Evolutionary conservation across 2,888 invertebrate genomes (phyloP).

Genomic region (Eudasyphora cyanicolor): DNA sequence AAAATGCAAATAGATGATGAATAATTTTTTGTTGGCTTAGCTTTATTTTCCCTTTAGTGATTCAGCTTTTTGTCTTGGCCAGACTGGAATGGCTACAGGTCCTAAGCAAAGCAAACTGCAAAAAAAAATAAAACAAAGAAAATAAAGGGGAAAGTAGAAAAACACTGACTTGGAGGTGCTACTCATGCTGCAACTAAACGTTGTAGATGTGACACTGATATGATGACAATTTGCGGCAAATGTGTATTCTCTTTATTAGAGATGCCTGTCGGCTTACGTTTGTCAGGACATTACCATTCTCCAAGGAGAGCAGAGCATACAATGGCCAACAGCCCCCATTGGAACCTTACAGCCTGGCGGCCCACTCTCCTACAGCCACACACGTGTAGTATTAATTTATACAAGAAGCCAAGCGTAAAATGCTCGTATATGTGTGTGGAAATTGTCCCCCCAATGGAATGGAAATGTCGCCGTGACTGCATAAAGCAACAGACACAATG

Average conservation of each 20-base stretch:
- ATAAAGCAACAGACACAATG: too few species aligned
- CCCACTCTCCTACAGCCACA: not conserved
- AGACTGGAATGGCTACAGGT: too few species aligned
- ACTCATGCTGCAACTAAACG: not conserved
- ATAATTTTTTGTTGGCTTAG: too few species aligned
- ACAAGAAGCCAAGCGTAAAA: not conserved
- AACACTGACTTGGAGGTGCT: not conserved
- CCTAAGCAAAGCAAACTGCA: too few species aligned
- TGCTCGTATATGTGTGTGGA: too few species aligned
- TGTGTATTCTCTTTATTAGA: slow-evolving; percentile 7
- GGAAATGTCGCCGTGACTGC: too few species aligned
- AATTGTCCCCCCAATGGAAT: too few species aligned
- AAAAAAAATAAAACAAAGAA: too few species aligned
- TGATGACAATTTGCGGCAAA: slow-evolving; percentile 6
- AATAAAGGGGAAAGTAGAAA: too few species aligned
- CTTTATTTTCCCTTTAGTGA: too few species aligned
- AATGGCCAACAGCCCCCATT: not conserved
- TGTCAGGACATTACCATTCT: not conserved
- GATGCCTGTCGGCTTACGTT: not conserved
- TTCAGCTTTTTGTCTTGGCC: too few species aligned
- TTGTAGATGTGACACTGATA: slow-evolving; percentile 8
- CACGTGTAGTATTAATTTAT: not conserved
- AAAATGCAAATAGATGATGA: too few species aligned
- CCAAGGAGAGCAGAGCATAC: not conserved
- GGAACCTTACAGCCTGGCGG: not conserved